Conservation (phyloP, 2,888 invertebrate species). For the Limenitis arthemis region DNA sequence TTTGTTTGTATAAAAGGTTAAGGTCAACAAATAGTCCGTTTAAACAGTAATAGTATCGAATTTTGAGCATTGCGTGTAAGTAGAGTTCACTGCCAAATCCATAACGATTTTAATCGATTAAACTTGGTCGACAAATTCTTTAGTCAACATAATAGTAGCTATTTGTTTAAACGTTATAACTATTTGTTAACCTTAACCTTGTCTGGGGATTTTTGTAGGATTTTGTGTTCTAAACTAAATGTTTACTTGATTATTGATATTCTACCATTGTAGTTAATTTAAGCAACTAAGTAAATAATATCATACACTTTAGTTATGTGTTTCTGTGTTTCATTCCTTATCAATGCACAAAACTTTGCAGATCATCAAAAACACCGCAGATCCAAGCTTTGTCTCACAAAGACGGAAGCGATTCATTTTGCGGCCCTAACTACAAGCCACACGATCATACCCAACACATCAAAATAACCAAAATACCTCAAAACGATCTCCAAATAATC, state of each 20-base stretch:
- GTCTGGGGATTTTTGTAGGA: not conserved
- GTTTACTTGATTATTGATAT: not conserved
- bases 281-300: not conserved
- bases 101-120: not conserved
- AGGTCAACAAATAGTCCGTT: not conserved
- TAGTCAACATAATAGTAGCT: not conserved
- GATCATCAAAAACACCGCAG: slow-evolving; percentile 29
- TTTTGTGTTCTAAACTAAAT: not conserved
- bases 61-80: slow-evolving; percentile 1
- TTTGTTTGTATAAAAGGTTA: too few species aligned
- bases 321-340: not conserved
- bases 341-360: slow-evolving; percentile 17
- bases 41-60: not conserved
- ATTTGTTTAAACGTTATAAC: too few species aligned
- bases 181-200: not conserved
- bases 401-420: slow-evolving; percentile 46
- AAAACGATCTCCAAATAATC: slow-evolving; percentile 26
- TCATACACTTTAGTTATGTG: not conserved
- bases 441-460: slow-evolving; percentile 64
- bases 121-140: not conserved
- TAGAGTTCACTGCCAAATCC: slow-evolving; percentile 6
- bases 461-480: slow-evolving; percentile 59
- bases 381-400: slow-evolving; percentile 47
- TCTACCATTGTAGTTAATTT: not conserved
- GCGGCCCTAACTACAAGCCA: slow-evolving; percentile 58